These are phyloP conservation scores for Stegophylla sp. DNA, from an alignment of 2,888 invertebrate genomes.

Conservation along the genomic window DNA sequence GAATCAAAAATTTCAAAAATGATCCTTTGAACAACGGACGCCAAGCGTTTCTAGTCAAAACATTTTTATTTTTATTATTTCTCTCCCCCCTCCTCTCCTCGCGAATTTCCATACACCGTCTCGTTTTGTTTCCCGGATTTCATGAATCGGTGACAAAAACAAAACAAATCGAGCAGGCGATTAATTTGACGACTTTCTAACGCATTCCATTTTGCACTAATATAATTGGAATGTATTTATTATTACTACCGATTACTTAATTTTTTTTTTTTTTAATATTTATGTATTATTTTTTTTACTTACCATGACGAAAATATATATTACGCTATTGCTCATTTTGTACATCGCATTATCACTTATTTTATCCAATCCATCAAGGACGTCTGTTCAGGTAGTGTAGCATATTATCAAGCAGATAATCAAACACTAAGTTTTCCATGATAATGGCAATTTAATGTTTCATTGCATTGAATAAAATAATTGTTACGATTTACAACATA, in stretches of 20 bases:
- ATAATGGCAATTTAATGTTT: too few species aligned
- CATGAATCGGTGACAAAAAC: not conserved
- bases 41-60: constrained; percentile 55
- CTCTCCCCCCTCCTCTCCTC: not conserved
- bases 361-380: not conserved
- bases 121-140: not conserved
- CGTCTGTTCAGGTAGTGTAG: too few species aligned
- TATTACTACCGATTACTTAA: not conserved
- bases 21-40: not conserved
- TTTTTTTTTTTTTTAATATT: constrained; percentile 6
- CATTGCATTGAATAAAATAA: too few species aligned
- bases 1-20: not conserved
- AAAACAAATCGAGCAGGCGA: not conserved
- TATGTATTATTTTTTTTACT: not conserved
- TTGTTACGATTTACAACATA: too few species aligned
- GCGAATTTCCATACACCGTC: not conserved
- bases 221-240: not conserved
- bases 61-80: not conserved
- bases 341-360: not conserved
- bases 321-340: constrained; percentile 42
- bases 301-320: constrained; percentile 25
- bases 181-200: not conserved
- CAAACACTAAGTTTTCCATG: too few species aligned
- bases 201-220: not conserved
- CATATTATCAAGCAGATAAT: too few species aligned